Conservation (phyloP, 2,888 invertebrate species). For the Diploptera punctata region DNA sequence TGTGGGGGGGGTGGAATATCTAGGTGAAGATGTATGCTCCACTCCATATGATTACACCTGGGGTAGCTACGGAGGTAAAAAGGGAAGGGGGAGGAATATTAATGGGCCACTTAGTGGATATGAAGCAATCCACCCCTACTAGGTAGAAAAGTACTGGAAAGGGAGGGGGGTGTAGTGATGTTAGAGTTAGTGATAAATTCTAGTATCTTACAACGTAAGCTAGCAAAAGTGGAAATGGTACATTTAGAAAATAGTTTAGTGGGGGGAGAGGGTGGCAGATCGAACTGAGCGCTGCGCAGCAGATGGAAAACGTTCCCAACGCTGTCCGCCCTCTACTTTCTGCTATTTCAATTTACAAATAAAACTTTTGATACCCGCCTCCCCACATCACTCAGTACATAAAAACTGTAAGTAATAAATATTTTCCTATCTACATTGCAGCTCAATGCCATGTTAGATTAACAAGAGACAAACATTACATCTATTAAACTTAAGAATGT, state of each 20-base stretch:
- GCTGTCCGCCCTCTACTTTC: too few relatives aligned
- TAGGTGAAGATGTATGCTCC: conserved; percentile 37
- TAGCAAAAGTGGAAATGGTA: conserved; percentile 20
- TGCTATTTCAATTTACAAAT: too few relatives aligned
- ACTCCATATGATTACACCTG: conserved; percentile 36
- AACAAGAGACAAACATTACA: too few relatives aligned
- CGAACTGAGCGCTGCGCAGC: too few relatives aligned
- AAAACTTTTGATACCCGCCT: too few relatives aligned
- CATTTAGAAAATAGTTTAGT: conserved; percentile 26
- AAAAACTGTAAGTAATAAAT: too few relatives aligned
- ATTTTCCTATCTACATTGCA: too few relatives aligned
- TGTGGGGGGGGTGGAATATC: neutral
- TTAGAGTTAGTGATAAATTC: conserved; percentile 5
- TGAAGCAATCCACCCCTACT: conserved; percentile 26
- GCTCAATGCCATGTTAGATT: too few relatives aligned
- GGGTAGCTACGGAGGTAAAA: neutral
- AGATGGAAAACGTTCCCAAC: too few relatives aligned
- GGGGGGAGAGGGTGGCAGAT: neutral
- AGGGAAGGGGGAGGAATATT: conserved; percentile 30
- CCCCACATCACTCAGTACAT: too few relatives aligned
- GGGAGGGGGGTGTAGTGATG: neutral
- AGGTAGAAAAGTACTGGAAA: neutral
- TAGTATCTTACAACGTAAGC: conserved; percentile 6
- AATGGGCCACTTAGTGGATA: conserved; percentile 38
- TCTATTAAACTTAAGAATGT: too few relatives aligned